phyloP scores from a whole-genome alignment of 2,888 invertebrate species.

The Copidosoma aretas region DNA sequence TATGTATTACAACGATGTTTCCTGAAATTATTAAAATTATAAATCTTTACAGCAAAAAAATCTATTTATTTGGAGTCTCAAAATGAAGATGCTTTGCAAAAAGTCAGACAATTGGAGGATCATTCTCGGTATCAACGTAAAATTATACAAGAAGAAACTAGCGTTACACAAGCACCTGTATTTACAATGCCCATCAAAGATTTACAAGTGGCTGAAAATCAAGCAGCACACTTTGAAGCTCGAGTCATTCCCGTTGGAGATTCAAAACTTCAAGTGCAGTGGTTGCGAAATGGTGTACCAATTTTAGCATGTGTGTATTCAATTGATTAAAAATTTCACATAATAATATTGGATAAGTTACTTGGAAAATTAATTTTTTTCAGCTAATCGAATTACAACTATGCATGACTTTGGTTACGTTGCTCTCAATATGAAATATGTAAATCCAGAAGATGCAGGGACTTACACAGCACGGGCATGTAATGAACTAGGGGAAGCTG shows the following conservation, averaged over 20 bases:
- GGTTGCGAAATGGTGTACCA: conserved; percentile 90
- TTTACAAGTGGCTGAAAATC: conserved; percentile 84
- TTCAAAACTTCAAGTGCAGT: conserved; percentile 89
- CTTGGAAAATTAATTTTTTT: not conserved
- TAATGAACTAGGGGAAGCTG: conserved; percentile 93
- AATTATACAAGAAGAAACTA: conserved; percentile 80
- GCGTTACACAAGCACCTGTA: conserved; percentile 85
- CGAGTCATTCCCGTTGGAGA: conserved; percentile 94
- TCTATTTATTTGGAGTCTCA: conserved; percentile 88
- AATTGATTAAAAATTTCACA: not conserved
- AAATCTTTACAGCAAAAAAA: conserved; percentile 67
- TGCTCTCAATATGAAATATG: conserved; percentile 91
- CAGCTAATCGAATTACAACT: conserved; percentile 88
- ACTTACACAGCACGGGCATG: conserved; percentile 93
- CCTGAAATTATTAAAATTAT: not conserved
- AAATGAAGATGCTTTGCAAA: conserved; percentile 83
- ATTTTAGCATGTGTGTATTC: conserved; percentile 82
- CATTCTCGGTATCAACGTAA: conserved; percentile 77
- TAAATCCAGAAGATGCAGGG: conserved; percentile 94
- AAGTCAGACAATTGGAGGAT: conserved; percentile 83
- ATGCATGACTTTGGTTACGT: conserved; percentile 99
- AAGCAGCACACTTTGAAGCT: conserved; percentile 93
- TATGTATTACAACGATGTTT: not conserved
- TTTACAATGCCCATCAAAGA: conserved; percentile 92
- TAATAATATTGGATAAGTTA: conserved; percentile 2